Evolutionary conservation across 2,797 vertebrate species (phyloP), one percentile per base, ranked within the genome.

Genomic region (Oreochromis grahami): DNA sequence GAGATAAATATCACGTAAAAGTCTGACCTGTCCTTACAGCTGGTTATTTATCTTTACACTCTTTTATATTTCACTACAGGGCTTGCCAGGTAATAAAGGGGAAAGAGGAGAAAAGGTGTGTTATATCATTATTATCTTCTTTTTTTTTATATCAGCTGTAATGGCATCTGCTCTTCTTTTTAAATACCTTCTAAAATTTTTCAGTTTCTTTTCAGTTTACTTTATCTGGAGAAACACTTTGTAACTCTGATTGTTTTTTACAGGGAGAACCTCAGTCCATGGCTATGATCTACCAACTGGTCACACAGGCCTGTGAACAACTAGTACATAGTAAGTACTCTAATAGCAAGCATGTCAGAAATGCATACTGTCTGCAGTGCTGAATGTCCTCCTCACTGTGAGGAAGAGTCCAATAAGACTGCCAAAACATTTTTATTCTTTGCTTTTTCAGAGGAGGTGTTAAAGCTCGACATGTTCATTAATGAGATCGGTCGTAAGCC

Each of bases 181-280:
- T 43, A 70, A 70, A 70, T 70, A 45, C 13, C 21, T 70, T 70
- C 38, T 24, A 55, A 60, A 43, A 24, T 9, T 8, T 68, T 29
- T 14, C 8, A 3, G 1, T 34, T 41, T n/a, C 21, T 41, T 68
- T 29, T 12, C 24, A 45, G 4, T 34, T 41, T n/a, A 13, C 7
- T 78, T 56, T 70, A 1, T 6, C 14, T 85, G 7, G 41, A 76
- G 32, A 19, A 6, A 3, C 1, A 5, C 7, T 17, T 78, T 51
- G 3, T 83, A 48, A 81, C 45, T 72, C 7, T 82, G 82, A 80
- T 91, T 76, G 65, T 92, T 76, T 89, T 60, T 41, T 86, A 78
- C 91, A 99, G 98, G 98, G 98, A 0, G 98, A 99, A 79, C 96
- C 97, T 58, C 98, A 98, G 93, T 98, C 98, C 14, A 95, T 98